Conservation (phyloP, 1,140 invertebrate genomes). For the Zaprionus camerounensis region DNA sequence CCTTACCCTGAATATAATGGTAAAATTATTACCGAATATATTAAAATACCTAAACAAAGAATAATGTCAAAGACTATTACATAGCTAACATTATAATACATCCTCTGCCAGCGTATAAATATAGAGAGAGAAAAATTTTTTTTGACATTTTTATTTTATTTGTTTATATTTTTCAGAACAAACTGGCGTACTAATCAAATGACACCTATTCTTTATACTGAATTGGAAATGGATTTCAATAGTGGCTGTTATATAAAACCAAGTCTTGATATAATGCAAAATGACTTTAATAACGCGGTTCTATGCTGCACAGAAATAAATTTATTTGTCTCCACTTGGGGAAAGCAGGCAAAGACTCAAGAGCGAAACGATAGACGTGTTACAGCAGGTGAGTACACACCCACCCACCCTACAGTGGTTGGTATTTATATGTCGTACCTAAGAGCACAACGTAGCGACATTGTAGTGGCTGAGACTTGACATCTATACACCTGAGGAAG, state of each 20-base stretch:
- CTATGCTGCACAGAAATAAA: slow-evolving; percentile 69
- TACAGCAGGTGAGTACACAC: slow-evolving; percentile 52
- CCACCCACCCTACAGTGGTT: too few species aligned
- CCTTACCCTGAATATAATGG: too few species aligned
- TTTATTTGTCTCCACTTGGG: slow-evolving; percentile 70
- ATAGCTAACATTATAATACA: too few species aligned
- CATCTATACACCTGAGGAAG: too few species aligned
- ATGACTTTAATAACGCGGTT: slow-evolving; percentile 63
- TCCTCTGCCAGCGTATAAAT: too few species aligned
- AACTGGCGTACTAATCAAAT: slow-evolving; percentile 63
- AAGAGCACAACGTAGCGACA: too few species aligned
- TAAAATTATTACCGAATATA: too few species aligned
- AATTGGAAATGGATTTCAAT: slow-evolving; percentile 61
- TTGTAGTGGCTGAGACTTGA: too few species aligned
- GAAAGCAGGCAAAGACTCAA: slow-evolving; percentile 65
- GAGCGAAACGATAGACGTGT: slow-evolving; percentile 54
- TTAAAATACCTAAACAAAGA: too few species aligned
- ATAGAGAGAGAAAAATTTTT: too few species aligned
- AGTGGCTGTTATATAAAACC: slow-evolving; percentile 60
- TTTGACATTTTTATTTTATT: background rate
- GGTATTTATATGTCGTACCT: too few species aligned
- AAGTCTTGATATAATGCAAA: slow-evolving; percentile 64
- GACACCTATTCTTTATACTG: slow-evolving; percentile 62
- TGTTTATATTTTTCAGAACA: background rate
- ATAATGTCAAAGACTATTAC: too few species aligned